phyloP scores from a whole-genome alignment of 2,113 vertebrate genomes.

The Corvus hawaiiensis region DNA sequence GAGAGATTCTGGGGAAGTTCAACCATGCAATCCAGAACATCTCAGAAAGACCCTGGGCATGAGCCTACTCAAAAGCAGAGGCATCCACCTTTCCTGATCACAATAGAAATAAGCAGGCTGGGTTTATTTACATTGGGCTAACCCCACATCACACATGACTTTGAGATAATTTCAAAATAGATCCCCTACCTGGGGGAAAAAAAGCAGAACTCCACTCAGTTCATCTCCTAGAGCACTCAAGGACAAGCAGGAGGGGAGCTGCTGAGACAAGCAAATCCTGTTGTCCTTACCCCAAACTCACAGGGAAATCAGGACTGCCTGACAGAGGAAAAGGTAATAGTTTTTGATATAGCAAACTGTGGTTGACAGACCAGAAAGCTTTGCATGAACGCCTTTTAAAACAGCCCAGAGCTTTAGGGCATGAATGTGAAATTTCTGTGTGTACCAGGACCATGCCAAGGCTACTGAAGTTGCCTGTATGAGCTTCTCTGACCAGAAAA shows the following conservation, averaged over 20 bases:
- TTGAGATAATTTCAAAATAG: not conserved
- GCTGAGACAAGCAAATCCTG: conserved; percentile 25
- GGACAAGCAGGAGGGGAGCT: not conserved
- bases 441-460: not conserved
- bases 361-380: conserved; percentile 35
- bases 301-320: not conserved
- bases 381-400: conserved; percentile 13
- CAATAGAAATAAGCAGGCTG: not conserved
- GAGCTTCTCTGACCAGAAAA: not conserved
- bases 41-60: not conserved
- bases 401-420: not conserved
- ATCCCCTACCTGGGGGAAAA: not conserved
- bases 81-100: fast-evolving
- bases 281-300: conserved; percentile 23
- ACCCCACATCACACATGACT: not conserved
- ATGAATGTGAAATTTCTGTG: not conserved
- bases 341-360: not conserved
- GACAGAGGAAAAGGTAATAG: not conserved
- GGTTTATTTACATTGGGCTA: not conserved
- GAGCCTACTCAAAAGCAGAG: not conserved
- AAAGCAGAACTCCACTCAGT: not conserved
- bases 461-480: not conserved
- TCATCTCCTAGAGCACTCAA: not conserved
- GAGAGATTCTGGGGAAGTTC: not conserved
- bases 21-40: not conserved